Percentiles rank a stretch among this genome's conserved stretches.
These are phyloP conservation scores for Typhlichthys eigenmanni DNA, from an alignment of 2,797 vertebrate genomes.

Conservation along the genomic window DNA sequence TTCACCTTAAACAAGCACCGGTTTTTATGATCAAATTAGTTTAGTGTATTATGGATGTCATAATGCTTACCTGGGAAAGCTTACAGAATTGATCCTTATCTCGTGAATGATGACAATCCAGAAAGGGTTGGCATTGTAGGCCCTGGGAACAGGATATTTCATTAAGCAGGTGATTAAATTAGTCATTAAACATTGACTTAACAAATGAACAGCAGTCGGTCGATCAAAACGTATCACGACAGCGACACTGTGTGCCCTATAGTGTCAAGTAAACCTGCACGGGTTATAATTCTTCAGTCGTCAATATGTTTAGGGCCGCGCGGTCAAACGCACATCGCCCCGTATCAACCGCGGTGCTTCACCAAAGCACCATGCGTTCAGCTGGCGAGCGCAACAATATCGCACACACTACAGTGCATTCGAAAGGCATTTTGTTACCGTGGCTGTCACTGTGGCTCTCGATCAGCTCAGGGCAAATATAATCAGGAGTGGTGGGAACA, in stretches of 20 bases:
- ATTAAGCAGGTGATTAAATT: neutral
- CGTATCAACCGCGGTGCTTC: conserved; percentile 52
- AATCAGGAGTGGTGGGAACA: conserved; percentile 45
- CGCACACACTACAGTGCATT: neutral
- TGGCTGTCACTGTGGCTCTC: conserved; percentile 34
- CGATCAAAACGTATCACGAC: too few species aligned
- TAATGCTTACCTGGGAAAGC: conserved; percentile 18
- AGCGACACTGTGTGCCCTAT: too few species aligned
- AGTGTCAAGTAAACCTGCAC: too few species aligned
- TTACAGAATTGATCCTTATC: conserved; percentile 34
- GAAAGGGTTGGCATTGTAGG: conserved; percentile 10
- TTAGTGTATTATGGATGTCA: neutral
- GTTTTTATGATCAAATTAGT: neutral
- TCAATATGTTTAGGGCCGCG: too few species aligned
- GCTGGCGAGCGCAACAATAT: conserved; percentile 3
- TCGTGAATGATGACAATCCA: conserved; percentile 13
- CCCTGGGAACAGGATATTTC: conserved; percentile 21
- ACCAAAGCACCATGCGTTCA: conserved; percentile 18
- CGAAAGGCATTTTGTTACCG: conserved; percentile 25
- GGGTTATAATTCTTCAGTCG: too few species aligned
- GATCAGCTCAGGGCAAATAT: conserved; percentile 16
- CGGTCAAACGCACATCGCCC: conserved; percentile 5
- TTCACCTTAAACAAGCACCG: neutral
- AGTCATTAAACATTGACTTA: neutral
- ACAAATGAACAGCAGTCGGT: neutral